These are phyloP conservation scores for Tinea semifulvella DNA, from an alignment of 2,888 invertebrate species.

Conservation along the genomic window DNA sequence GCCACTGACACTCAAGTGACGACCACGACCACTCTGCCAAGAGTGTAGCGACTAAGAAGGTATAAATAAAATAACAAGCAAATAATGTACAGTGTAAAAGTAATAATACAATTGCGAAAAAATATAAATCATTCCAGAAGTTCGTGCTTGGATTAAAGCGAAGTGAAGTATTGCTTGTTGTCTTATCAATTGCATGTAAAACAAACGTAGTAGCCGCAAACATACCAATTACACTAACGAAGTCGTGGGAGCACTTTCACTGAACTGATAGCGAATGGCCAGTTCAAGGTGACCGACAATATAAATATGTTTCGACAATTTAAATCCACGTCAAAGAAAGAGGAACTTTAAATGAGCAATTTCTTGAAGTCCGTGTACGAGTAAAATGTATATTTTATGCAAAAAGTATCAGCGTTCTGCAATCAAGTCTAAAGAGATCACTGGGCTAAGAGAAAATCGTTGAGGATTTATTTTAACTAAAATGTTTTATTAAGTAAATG, in stretches of 20 bases:
- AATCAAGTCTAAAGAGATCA: constrained; percentile 31
- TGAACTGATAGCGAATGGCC: constrained; percentile 36
- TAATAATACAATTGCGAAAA: too few relatives aligned
- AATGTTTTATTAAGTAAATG: constrained; percentile 30
- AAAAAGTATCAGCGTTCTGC: background rate
- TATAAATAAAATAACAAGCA: too few relatives aligned
- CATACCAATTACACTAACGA: constrained; percentile 54
- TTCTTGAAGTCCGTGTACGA: background rate
- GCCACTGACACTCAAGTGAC: too few relatives aligned
- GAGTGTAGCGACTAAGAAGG: too few relatives aligned
- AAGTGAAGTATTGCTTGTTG: constrained; percentile 15
- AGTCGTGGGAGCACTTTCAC: constrained; percentile 46
- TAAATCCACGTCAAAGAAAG: constrained; percentile 2
- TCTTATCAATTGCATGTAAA: constrained; percentile 48
- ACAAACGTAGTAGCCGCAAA: constrained; percentile 36
- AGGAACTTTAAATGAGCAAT: constrained; percentile 4
- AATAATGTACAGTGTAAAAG: too few relatives aligned
- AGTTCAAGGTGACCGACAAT: constrained; percentile 48
- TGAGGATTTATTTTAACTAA: constrained; percentile 31
- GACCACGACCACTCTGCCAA: too few relatives aligned
- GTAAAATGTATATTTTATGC: constrained; percentile 4
- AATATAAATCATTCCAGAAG: background rate
- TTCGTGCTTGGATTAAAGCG: constrained; percentile 7
- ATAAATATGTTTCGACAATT: constrained; percentile 7
- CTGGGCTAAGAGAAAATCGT: constrained; percentile 33